Base-by-base conservation (phyloP, 53 echinoderm and acorn worm species). In the Crossaster papposus region DNA sequence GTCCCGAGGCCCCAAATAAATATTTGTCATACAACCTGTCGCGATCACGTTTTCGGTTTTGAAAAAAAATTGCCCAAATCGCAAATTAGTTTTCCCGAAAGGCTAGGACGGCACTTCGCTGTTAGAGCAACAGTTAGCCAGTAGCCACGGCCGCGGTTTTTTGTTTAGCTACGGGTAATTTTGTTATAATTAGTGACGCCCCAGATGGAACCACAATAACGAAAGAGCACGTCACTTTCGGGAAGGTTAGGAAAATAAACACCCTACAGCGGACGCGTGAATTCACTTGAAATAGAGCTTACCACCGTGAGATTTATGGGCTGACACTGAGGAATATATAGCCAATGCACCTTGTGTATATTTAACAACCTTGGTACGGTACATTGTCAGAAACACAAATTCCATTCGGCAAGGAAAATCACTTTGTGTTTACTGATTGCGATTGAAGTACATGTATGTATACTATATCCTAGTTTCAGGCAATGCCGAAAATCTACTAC, bases 171-270 rank as follows among this genome's bases (percentile, higher is more conserved):
- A 34, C 58, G 18, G 55, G 81, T 30, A 34, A 63, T 55, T 34
- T 31, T 81, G 81, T 28, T 81, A 81, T 64, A 81, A 81, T 81
- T 81, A 81, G 81, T 34, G 22, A 31, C 74, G 54, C 30, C 80
- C 52, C 50, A 26, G 33, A 12, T 52, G 30, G 52, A 54, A 30
- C 80, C 33, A 30, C 36, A 74, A 44, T 44, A 44, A 44, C 11
- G 34, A 51, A 33, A 81, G 20, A 62, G 53, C 53, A 79, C 62
- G 81, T 81, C 81, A 55, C 81, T 63, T 44, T 44, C 44, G 29
- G 54, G 81, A 81, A 81, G 81, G 81, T 81, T 81, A 81, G 81
- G 81, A 81, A 81, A 81, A 81, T 81, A 81, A 81, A 81, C 81
- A 81, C 63, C 58, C 81, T 51, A 58, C 58, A 81, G 81, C 81